phyloP scores from a whole-genome alignment of 2,888 invertebrate species.

The Lissonota sp. region DNA sequence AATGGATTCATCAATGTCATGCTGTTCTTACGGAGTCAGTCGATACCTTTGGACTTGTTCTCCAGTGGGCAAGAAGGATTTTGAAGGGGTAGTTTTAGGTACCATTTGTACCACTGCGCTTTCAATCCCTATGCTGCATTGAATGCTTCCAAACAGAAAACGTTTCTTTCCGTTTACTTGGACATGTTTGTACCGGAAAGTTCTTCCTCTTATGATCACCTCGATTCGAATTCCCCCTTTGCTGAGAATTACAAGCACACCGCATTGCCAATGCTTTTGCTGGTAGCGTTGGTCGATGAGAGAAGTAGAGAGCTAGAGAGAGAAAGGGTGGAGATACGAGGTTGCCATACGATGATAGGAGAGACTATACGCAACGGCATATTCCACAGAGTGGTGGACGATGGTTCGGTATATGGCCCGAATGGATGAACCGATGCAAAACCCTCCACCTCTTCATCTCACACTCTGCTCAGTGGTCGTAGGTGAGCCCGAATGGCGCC shows the following conservation, averaged over 20 bases:
- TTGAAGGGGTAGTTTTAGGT: too few relatives aligned
- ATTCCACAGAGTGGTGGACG: constrained; percentile 66
- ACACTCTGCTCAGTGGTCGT: constrained; percentile 68
- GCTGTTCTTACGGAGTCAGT: too few relatives aligned
- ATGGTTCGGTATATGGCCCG: constrained; percentile 71
- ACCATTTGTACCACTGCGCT: too few relatives aligned
- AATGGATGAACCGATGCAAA: constrained; percentile 73
- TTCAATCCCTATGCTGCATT: too few relatives aligned
- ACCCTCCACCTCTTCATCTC: constrained; percentile 18
- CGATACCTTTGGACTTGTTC: too few relatives aligned
- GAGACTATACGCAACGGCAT: constrained; percentile 56
- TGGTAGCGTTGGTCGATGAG: constrained; percentile 64
- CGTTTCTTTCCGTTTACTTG: background rate
- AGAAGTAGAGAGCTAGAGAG: constrained; percentile 10
- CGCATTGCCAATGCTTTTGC: constrained; percentile 17
- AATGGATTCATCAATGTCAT: too few relatives aligned
- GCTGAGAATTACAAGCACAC: constrained; percentile 22
- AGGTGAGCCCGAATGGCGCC: constrained; percentile 74
- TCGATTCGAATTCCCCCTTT: background rate
- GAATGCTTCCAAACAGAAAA: background rate
- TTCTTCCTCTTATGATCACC: background rate
- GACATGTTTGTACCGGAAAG: background rate
- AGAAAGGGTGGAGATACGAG: constrained; percentile 17
- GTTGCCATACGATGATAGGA: constrained; percentile 35
- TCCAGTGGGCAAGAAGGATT: too few relatives aligned